These are phyloP conservation scores for Hormaphis cornu DNA, from an alignment of 1,140 invertebrate species.

Conservation along the genomic window DNA sequence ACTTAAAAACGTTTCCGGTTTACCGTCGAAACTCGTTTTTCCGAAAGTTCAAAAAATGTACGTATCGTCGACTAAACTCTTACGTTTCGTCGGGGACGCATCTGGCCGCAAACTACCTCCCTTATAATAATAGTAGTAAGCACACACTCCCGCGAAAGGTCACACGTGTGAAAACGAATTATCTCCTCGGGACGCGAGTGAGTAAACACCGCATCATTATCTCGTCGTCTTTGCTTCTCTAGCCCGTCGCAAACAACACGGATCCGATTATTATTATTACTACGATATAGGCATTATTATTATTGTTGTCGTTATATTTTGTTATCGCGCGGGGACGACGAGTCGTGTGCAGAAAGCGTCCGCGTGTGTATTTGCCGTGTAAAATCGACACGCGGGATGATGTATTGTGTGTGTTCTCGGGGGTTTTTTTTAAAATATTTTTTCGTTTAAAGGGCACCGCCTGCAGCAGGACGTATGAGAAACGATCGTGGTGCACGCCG, in stretches of 20 bases:
- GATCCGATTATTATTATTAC: constrained; percentile 14
- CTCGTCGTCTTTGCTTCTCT: neutral
- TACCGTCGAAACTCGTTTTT: no score
- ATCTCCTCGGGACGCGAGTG: neutral
- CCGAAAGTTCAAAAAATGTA: no score
- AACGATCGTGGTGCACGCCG: neutral
- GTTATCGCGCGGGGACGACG: neutral
- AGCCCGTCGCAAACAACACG: neutral
- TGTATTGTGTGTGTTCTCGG: neutral
- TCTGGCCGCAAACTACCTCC: no score
- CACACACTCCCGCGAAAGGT: no score
- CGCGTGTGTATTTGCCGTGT: neutral
- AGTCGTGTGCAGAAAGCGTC: neutral
- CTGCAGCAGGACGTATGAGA: neutral
- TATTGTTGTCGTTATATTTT: neutral
- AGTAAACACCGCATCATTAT: neutral
- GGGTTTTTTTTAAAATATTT: neutral
- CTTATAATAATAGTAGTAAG: no score
- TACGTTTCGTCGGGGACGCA: no score
- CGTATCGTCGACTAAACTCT: no score
- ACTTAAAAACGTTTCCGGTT: no score
- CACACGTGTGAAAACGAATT: constrained; percentile 9
- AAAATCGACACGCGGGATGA: neutral
- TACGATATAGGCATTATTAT: neutral
- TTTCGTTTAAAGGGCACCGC: constrained; percentile 18